Percentiles rank a stretch among this genome's conserved stretches.
Evolutionary conservation across 2,888 invertebrate genomes (phyloP).

Genomic region (Elegia similella): DNA sequence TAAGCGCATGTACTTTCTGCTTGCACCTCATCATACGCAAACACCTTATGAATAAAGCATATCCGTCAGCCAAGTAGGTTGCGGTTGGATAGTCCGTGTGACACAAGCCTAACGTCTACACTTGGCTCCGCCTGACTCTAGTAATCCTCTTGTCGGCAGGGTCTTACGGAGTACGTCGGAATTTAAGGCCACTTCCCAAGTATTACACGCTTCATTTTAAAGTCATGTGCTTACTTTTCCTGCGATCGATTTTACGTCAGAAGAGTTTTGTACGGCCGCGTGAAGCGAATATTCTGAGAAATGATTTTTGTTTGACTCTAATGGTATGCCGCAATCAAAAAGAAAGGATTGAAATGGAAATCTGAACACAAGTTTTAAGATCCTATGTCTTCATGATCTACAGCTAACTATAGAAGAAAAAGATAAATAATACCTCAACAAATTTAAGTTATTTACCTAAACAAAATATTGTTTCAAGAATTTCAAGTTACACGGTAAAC

Average conservation of each 20-base stretch:
- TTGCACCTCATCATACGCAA: not conserved
- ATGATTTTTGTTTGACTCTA: not conserved
- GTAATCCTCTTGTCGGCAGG: slow-evolving; percentile 51
- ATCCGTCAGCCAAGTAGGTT: not conserved
- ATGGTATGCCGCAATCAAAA: not conserved
- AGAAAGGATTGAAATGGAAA: not conserved
- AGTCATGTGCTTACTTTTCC: slow-evolving; percentile 17
- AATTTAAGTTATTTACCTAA: too few relatives aligned
- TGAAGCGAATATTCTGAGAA: not conserved
- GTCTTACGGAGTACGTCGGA: slow-evolving; percentile 25
- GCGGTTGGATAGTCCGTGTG: slow-evolving; percentile 23
- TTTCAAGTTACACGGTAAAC: too few relatives aligned
- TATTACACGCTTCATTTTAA: slow-evolving; percentile 27
- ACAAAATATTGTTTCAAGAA: too few relatives aligned
- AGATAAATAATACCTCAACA: too few relatives aligned
- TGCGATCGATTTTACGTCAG: slow-evolving; percentile 1
- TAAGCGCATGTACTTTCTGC: too few relatives aligned
- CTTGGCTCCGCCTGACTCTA: slow-evolving; percentile 38
- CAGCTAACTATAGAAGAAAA: too few relatives aligned
- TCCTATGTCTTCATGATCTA: too few relatives aligned
- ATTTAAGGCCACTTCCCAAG: slow-evolving; percentile 24
- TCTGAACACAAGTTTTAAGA: too few relatives aligned
- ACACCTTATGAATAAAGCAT: not conserved
- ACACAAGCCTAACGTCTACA: slow-evolving; percentile 34
- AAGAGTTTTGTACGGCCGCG: not conserved